Conservation (phyloP, 2,888 invertebrate species). For the Hirtodrosophila trivittata region DNA sequence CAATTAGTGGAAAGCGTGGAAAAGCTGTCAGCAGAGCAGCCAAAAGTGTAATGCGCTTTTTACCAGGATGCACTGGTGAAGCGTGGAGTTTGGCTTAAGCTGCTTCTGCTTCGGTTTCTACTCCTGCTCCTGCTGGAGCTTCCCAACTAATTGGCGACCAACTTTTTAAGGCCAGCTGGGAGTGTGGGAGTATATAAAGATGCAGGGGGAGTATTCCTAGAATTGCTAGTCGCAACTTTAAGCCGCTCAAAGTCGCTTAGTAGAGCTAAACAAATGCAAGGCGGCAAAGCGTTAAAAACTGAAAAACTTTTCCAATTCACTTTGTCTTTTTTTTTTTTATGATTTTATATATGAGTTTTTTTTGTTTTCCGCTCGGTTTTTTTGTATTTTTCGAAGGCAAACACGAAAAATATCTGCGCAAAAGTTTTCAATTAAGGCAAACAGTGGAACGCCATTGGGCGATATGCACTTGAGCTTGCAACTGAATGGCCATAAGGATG, state of each 20-base stretch:
- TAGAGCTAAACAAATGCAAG: slow-evolving; percentile 69
- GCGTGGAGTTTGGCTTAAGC: slow-evolving; percentile 18
- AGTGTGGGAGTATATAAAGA: neutral
- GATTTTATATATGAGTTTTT: slow-evolving; percentile 9
- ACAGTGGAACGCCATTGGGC: slow-evolving; percentile 61
- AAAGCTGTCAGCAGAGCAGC: slow-evolving; percentile 24
- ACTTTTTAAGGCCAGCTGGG: slow-evolving; percentile 37
- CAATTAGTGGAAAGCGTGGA: slow-evolving; percentile 41
- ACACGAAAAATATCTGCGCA: slow-evolving; percentile 65
- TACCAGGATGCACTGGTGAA: slow-evolving; percentile 7
- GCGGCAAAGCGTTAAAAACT: slow-evolving; percentile 74
- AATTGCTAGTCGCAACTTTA: slow-evolving; percentile 45
- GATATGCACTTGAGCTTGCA: slow-evolving; percentile 42
- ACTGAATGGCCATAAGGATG: slow-evolving; percentile 13
- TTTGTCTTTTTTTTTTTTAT: slow-evolving; percentile 39
- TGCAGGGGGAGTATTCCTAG: neutral
- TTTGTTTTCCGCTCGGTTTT: slow-evolving; percentile 10
- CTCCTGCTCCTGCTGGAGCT: slow-evolving; percentile 19
- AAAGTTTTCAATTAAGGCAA: slow-evolving; percentile 77
- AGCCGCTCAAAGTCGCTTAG: slow-evolving; percentile 51
- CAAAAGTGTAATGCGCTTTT: slow-evolving; percentile 38
- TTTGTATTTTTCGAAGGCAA: slow-evolving; percentile 48
- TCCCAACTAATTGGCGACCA: slow-evolving; percentile 60
- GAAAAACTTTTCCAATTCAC: slow-evolving; percentile 72
- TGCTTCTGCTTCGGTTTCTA: neutral